These are phyloP conservation scores for Stenodera caucasica DNA, from an alignment of 2,888 invertebrate species.

Conservation along the genomic window DNA sequence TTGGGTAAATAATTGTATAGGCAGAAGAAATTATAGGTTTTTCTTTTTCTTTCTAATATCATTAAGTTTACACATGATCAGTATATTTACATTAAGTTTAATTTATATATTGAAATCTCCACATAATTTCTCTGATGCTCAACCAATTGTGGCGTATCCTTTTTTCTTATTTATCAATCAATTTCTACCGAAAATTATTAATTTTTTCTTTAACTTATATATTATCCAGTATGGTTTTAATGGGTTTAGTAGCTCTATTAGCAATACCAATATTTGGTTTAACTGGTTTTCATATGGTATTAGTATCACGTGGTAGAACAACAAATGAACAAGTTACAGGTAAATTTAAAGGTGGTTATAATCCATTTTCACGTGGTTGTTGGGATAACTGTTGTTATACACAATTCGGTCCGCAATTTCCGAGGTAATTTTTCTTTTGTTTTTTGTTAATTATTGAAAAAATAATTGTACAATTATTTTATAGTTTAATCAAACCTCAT, in stretches of 20 bases:
- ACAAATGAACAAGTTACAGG: conserved; percentile 99
- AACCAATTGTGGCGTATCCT: conserved; percentile 87
- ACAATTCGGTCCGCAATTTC: conserved; percentile 96
- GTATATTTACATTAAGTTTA: conserved; percentile 92
- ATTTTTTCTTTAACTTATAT: conserved; percentile 42
- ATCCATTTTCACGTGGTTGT: conserved; percentile 96
- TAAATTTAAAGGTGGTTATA: conserved; percentile 97
- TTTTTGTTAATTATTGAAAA: background rate
- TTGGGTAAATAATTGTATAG: conserved; percentile 97
- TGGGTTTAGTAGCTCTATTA: conserved; percentile 88
- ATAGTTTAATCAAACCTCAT: conserved; percentile 67
- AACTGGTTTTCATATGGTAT: conserved; percentile 96
- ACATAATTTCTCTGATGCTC: conserved; percentile 75
- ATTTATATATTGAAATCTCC: conserved; percentile 88
- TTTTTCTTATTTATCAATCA: conserved; percentile 49
- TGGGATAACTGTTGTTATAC: conserved; percentile 94
- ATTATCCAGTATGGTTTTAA: conserved; percentile 75
- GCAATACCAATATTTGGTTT: conserved; percentile 97
- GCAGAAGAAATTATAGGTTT: conserved; percentile 95
- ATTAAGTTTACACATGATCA: conserved; percentile 95
- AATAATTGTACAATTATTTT: conserved; percentile 31
- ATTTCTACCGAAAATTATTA: conserved; percentile 12
- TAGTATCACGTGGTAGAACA: conserved; percentile 94
- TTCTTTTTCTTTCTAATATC: conserved; percentile 99
- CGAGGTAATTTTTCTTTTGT: conserved; percentile 68